A percentile compares a stretch with the other conserved stretches of the same genome.
phyloP scores from a whole-genome alignment of 2,888 invertebrate genomes.

The Drosophila fungiperda region DNA sequence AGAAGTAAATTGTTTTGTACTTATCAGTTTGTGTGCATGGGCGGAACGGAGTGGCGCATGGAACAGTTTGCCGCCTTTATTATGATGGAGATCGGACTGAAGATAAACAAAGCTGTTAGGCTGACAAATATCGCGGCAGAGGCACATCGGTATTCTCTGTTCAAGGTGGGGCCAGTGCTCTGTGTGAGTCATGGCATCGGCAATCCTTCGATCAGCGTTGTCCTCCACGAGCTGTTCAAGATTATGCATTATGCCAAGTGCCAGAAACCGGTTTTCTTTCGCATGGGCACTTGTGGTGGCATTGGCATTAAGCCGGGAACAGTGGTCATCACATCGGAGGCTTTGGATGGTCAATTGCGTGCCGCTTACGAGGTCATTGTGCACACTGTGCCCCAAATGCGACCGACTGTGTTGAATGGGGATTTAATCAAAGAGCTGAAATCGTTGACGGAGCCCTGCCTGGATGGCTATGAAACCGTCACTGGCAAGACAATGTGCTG shows the following conservation, averaged over 20 bases:
- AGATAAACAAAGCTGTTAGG: constrained; percentile 93
- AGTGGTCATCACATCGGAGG: constrained; percentile 95
- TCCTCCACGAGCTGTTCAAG: constrained; percentile 97
- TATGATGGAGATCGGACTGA: constrained; percentile 94
- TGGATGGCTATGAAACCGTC: constrained; percentile 91
- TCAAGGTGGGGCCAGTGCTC: constrained; percentile 89
- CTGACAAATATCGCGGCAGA: constrained; percentile 94
- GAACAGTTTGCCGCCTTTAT: constrained; percentile 94
- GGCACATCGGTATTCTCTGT: constrained; percentile 96
- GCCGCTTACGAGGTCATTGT: constrained; percentile 92
- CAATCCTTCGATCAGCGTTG: constrained; percentile 95
- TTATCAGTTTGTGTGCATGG: constrained; percentile 95
- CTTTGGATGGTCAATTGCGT: constrained; percentile 92
- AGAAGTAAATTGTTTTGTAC: not conserved
- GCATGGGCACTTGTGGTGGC: constrained; percentile 96
- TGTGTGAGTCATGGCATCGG: constrained; percentile 94
- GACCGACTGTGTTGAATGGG: constrained; percentile 92
- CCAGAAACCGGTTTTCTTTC: constrained; percentile 94
- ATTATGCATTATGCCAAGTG: constrained; percentile 95
- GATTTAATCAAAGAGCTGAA: constrained; percentile 91
- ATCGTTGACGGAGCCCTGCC: constrained; percentile 88
- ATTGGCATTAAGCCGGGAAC: constrained; percentile 95
- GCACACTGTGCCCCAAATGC: constrained; percentile 89
- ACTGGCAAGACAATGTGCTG: constrained; percentile 97
- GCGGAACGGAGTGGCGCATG: constrained; percentile 97